phyloP scores from a whole-genome alignment of 2,888 invertebrate genomes.

The Coelinius sp. region DNA sequence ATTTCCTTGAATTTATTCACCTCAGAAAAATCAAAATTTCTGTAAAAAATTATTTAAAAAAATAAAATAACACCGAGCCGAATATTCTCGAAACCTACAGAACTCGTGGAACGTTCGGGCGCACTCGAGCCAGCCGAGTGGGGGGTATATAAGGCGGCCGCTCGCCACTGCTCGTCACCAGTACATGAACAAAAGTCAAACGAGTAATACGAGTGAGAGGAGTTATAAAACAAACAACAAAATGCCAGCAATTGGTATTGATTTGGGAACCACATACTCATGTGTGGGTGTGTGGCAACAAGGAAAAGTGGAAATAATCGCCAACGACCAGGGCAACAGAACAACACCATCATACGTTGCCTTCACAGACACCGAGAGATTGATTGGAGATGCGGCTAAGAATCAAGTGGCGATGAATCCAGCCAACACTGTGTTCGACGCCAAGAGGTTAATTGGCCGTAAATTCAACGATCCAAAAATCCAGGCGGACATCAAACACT shows the following conservation, averaged over 20 bases:
- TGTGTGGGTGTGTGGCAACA: conserved; percentile 66
- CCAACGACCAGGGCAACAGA: conserved; percentile 79
- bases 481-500: conserved; percentile 84
- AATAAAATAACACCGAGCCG: background rate
- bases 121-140: background rate
- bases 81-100: background rate
- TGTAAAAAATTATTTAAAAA: background rate
- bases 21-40: background rate
- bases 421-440: conserved; percentile 80
- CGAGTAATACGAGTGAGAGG: conserved; percentile 21
- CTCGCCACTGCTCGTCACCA: background rate
- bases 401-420: conserved; percentile 82
- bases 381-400: conserved; percentile 60
- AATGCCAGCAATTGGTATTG: conserved; percentile 75
- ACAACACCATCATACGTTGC: conserved; percentile 84
- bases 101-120: background rate
- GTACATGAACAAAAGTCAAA: conserved; percentile 14
- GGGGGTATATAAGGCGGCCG: conserved; percentile 8
- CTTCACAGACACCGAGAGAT: conserved; percentile 71
- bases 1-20: background rate
- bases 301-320: conserved; percentile 57
- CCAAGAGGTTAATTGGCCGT: conserved; percentile 75
- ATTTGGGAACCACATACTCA: conserved; percentile 75
- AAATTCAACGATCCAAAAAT: conserved; percentile 72
- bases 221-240: conserved; percentile 48